phyloP scores from a whole-genome alignment of 2,888 invertebrate species.

The Cerastoderma edule region DNA sequence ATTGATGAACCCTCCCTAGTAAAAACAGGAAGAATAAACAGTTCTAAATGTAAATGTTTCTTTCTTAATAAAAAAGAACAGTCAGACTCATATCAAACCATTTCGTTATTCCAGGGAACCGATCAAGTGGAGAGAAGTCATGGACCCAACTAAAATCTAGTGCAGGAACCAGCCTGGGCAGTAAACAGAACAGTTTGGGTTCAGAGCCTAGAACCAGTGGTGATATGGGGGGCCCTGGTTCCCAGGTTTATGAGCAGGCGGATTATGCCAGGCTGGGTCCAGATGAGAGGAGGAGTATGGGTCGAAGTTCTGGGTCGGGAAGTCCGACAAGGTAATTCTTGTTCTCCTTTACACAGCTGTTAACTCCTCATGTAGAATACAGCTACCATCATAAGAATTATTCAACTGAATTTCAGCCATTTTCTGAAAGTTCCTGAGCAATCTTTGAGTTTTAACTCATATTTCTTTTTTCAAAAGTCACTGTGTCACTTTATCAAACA shows the following conservation, averaged over 20 bases:
- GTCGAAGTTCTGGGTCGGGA: constrained; percentile 52
- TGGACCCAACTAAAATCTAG: constrained; percentile 46
- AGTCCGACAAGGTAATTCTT: constrained; percentile 37
- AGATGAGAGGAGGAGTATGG: constrained; percentile 35
- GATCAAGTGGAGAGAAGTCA: constrained; percentile 21
- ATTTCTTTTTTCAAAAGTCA: too few species aligned
- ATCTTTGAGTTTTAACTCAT: too few species aligned
- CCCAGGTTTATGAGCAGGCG: background rate
- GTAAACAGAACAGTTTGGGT: constrained; percentile 48
- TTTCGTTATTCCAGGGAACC: constrained; percentile 4
- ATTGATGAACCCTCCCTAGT: too few species aligned
- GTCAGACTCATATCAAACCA: too few species aligned
- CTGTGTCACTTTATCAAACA: too few species aligned
- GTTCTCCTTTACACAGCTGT: background rate
- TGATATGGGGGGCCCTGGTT: background rate
- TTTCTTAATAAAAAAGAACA: too few species aligned
- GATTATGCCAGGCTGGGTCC: constrained; percentile 18
- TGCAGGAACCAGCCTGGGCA: constrained; percentile 47
- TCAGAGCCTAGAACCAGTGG: constrained; percentile 26
- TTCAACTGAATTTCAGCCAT: background rate
- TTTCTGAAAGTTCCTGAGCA: too few species aligned
- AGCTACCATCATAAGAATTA: background rate
- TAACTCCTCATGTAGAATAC: background rate
- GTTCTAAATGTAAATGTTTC: too few species aligned
- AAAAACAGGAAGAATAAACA: too few species aligned